Base-by-base conservation (phyloP, 1,140 invertebrate species). In the Tetramorium alpestre region DNA sequence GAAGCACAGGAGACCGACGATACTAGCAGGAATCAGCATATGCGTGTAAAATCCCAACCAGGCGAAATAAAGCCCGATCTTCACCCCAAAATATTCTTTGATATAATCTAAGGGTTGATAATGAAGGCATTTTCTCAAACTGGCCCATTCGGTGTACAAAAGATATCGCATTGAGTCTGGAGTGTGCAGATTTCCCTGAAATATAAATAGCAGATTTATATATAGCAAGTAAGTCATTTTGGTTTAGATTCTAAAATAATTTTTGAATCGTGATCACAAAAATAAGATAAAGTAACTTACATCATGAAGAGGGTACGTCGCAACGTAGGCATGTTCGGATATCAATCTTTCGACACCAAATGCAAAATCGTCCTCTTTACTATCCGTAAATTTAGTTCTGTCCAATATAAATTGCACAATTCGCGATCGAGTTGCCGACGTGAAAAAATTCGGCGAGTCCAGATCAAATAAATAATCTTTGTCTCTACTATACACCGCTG, bases 11-110 rank as follows among this genome's bases (percentile, higher is more conserved):
- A 98, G 91, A 2, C 98, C 98, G 16, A 98, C 97, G 72, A 99
- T 93, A 3, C 98, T 97, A 2, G 98, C 98, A 4, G 98, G 97
- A n/a, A 99, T 96, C 78, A 99, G 94, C 97, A 99, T 98, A 65
- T 98, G 97, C 0, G 99, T 99, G 93, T 99, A 99, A 95, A 98
- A 99, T 51, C 99, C 99, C 25, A 99, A 95, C 99, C 99, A 99
- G 6, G 99, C 98, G 94, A 99, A 99, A 94, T 99, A 99, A 54
- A 99, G 95, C 49, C 97, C 98, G 89, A 99, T 98, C 96, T 99
- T 99, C 44, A 99, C 98, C 11, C 99, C 99, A 96, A 99, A 99
- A 94, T 99, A 99, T 86, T 98, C 97, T 92, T 98, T 97, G 78
- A 99, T 96, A 89, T 99, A 97, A 94, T 99, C 98, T 38, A 99